A percentile compares a stretch with the other conserved stretches of the same genome.
phyloP scores from a whole-genome alignment of 2,113 vertebrate genomes.

The Nyctibius bracteatus region DNA sequence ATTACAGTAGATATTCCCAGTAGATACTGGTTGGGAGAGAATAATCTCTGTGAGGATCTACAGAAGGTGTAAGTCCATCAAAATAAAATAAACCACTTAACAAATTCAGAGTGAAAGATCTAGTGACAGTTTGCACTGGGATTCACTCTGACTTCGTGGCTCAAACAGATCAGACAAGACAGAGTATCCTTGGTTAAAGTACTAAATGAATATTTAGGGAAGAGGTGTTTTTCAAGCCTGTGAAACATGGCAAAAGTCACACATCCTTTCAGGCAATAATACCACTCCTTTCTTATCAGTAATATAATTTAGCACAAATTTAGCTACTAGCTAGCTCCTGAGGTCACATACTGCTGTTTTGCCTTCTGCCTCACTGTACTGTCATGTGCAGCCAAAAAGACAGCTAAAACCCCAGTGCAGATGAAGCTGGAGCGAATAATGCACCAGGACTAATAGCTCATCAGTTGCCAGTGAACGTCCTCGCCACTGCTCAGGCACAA shows the following conservation, averaged over 20 bases:
- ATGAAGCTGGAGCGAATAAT: neutral
- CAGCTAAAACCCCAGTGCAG: neutral
- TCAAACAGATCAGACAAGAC: neutral
- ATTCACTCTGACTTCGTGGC: neutral
- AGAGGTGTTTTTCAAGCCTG: neutral
- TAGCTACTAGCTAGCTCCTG: neutral
- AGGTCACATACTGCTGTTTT: neutral
- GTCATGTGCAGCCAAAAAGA: neutral
- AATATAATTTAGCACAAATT: neutral
- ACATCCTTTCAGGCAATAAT: neutral
- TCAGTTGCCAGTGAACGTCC: neutral
- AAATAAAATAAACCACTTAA: neutral
- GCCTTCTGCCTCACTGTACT: neutral
- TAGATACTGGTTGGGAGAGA: neutral
- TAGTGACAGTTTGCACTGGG: neutral
- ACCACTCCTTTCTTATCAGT: neutral
- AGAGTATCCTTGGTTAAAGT: neutral
- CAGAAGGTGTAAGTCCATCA: neutral
- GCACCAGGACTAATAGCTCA: neutral
- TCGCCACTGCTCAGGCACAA: neutral
- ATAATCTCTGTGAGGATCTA: neutral
- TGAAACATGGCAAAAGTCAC: neutral
- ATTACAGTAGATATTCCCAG: neutral
- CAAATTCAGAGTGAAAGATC: neutral
- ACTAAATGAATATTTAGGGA: neutral